Evolutionary conservation across 1,140 invertebrate genomes (phyloP), one percentile per base, ranked within the genome.

Genomic region (Camponotus pennsylvanicus): DNA sequence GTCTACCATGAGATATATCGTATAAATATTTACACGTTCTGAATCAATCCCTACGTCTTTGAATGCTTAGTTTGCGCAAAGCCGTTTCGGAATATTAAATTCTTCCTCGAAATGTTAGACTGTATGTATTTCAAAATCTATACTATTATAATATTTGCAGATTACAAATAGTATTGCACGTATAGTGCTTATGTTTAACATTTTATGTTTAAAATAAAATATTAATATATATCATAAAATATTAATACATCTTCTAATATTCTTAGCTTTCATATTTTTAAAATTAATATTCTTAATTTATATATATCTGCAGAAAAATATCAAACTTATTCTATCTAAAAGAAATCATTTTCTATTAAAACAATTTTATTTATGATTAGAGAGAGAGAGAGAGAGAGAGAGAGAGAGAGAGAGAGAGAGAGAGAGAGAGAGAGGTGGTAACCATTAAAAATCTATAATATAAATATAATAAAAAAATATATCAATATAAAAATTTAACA

Each of bases 1-100:
- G 40, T 63, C 40, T 75, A 73, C 42, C 40, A 37, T 73, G 18
- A 73, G 9, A 61, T 71, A 61, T 59, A 34, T 59, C 40, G 15
- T 57, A 75, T 49, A 73, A 83, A 83, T 75, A 42, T 83, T 82
- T 75, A 61, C 40, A 11, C 52, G 7, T 73, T 61, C 32, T 61
- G 69, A 49, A 82, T 83, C 18, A 49, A 63, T 61, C 40, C 37
- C 32, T 67, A 21, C 52, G 7, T 3, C 37, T 34, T 34, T n/a
- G 27, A 71, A 71, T 3, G 18, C 40, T 61, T 27, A 27, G 27
- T 27, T 27, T 27, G 27, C 61, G 21, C 27, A 63, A 83, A 75
- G 45, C 2, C 5, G 37, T 83, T 75, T 83, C 18, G n/a, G 4
- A 45, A 61, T 49, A 13, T n/a, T 37, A 75, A 75, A 73, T 21